Evolutionary conservation across 2,797 vertebrate species (phyloP), one percentile per base, ranked within the genome.

Genomic region (Gymnopithys bicolor): DNA sequence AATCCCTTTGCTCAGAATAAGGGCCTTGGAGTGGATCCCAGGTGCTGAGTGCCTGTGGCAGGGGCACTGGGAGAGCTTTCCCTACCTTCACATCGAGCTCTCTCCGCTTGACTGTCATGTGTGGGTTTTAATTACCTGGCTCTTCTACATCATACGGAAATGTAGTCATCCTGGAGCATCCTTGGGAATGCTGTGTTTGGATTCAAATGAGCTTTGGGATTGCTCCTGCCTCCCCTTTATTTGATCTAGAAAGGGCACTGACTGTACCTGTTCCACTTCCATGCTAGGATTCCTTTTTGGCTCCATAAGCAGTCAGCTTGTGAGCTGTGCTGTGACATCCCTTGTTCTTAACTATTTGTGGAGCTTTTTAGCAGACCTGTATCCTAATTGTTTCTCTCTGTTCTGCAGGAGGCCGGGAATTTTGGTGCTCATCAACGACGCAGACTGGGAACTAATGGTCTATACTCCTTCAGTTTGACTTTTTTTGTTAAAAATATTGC

Each of bases 391-490:
- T 94, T 92, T 93, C 28, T 96, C 83, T 98, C 90, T 90, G 4
- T 94, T 97, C 94, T 91, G 58, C 97, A 99, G 99, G 98, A 98
- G 99, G 93, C 99, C 99, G 7, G 99, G 99, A 82, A 99, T 99
- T 91, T 98, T 99, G 97, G 99, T 99, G 95, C 98, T 99, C 92
- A 98, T 99, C 98, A 99, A 99, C 25, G 99, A 99, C 53, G 98
- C 99, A 84, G 99, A 99, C 98, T 99, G 99, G 99, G 99, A 99
- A 67, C 98, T 99, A 94, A 99, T 99, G 99, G 99, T 99, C 97
- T 98, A 99, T 98, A 97, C 75, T 90, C 45, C 77, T 95, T 93
- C 85, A 39, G 43, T 94, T 91, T 90, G 58, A 89, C 93, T 96
- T 95, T 92, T 84, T 90, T 46, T 93, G 70, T 91, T 82, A 85